A percentile compares a stretch with the other conserved stretches of the same genome.
phyloP scores from a whole-genome alignment of 1,140 invertebrate species.

The Caerostris darwini region DNA sequence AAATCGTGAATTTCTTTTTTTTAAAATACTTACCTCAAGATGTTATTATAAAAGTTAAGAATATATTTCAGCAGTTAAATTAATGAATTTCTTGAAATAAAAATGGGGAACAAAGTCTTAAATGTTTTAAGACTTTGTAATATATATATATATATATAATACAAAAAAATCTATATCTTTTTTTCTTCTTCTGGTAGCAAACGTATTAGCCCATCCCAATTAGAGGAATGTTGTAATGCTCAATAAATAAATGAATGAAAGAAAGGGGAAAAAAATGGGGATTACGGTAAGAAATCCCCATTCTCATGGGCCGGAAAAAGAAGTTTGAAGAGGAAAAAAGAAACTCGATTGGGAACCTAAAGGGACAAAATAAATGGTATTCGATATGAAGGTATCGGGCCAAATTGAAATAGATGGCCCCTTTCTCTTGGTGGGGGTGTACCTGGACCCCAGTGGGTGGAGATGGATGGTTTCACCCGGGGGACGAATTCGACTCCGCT shows the following conservation, averaged over 20 bases:
- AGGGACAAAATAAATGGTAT: conserved; percentile 68
- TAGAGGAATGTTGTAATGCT: conserved; percentile 34
- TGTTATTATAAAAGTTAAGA: too few relatives aligned
- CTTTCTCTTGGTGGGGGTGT: background rate
- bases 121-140: too few relatives aligned
- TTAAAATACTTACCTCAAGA: too few relatives aligned
- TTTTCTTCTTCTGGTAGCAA: background rate
- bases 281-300: conserved; percentile 25
- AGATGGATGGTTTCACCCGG: conserved; percentile 55
- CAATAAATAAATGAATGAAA: conserved; percentile 5
- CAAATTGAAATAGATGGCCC: conserved; percentile 75
- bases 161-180: background rate
- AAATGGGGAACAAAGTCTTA: too few relatives aligned
- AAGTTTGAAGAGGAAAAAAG: background rate
- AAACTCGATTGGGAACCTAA: conserved; percentile 15
- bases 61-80: too few relatives aligned
- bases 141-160: too few relatives aligned
- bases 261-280: background rate
- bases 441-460: background rate
- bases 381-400: conserved; percentile 66
- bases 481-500: conserved; percentile 75
- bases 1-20: too few relatives aligned
- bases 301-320: background rate
- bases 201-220: conserved; percentile 20
- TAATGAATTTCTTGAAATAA: too few relatives aligned